Percentiles rank a stretch among this genome's conserved stretches.
These are phyloP conservation scores for Ptiloglossa arizonensis DNA, from an alignment of 1,140 invertebrate species.

Conservation along the genomic window DNA sequence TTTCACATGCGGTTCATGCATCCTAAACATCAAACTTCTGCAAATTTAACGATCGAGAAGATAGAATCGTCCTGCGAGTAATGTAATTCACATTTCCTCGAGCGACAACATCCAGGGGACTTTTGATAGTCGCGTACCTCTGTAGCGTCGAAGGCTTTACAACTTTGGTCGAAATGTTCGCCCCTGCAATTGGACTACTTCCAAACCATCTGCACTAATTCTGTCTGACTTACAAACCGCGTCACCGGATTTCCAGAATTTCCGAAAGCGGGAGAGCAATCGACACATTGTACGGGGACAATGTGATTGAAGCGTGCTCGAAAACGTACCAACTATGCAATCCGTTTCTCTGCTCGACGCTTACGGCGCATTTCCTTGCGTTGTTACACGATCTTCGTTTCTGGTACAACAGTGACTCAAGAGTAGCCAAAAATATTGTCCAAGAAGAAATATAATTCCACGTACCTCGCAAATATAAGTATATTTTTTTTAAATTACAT, in stretches of 20 bases:
- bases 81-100: conserved; percentile 39
- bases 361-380: too few species aligned
- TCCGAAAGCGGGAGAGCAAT: conserved; percentile 14
- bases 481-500: too few species aligned
- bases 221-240: conserved; percentile 36
- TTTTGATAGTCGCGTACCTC: conserved; percentile 7
- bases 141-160: conserved; percentile 24
- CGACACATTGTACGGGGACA: conserved; percentile 29
- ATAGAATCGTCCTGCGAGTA: conserved; percentile 5
- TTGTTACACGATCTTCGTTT: neutral
- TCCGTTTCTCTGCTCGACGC: too few species aligned
- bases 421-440: too few species aligned
- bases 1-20: neutral
- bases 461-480: too few species aligned
- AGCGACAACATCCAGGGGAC: conserved; percentile 24
- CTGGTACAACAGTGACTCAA: neutral
- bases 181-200: conserved; percentile 33
- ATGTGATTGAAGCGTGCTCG: conserved; percentile 13
- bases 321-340: neutral
- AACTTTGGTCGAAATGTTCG: conserved; percentile 20
- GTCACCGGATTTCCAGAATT: conserved; percentile 35
- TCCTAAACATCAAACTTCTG: neutral
- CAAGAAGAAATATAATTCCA: too few species aligned
- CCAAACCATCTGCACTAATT: conserved; percentile 46
- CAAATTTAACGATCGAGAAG: conserved; percentile 32